These are phyloP conservation scores for Melanotaenia pygmaea DNA, from an alignment of 2,797 vertebrate genomes.

Conservation along the genomic window DNA sequence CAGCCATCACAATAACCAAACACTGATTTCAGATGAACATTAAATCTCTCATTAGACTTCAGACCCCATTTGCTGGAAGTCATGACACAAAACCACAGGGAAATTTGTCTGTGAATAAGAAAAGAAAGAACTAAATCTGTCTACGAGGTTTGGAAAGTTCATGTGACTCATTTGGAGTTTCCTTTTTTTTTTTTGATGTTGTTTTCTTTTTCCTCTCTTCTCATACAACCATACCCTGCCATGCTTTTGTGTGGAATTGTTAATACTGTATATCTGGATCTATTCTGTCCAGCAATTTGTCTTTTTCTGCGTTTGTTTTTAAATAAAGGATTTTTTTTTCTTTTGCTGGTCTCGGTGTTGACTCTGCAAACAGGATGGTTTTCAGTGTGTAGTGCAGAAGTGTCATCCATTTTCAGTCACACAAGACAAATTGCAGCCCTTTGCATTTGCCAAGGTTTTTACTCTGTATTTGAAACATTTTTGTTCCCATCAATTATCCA, in stretches of 20 bases:
- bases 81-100: not conserved
- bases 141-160: conserved; percentile 41
- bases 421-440: too few relatives aligned
- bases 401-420: not conserved
- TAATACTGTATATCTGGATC: not conserved
- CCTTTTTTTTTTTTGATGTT: not conserved
- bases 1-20: conserved; percentile 12
- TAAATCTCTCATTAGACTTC: not conserved
- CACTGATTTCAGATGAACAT: conserved; percentile 6
- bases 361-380: not conserved
- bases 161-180: conserved; percentile 41
- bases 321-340: too few relatives aligned
- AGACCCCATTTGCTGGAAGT: conserved; percentile 10
- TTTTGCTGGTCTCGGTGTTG: too few relatives aligned
- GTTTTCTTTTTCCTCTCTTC: not conserved
- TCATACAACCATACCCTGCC: not conserved
- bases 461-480: not conserved
- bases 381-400: not conserved
- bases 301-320: too few relatives aligned
- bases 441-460: not conserved
- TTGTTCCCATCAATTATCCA: not conserved
- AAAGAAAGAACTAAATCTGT: not conserved
- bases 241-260: not conserved
- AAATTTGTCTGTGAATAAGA: not conserved
- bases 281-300: not conserved